A percentile compares a stretch with the other conserved stretches of the same genome.
Evolutionary conservation across 2,113 vertebrate genomes (phyloP).

Genomic region (Ochotona curzoniae): DNA sequence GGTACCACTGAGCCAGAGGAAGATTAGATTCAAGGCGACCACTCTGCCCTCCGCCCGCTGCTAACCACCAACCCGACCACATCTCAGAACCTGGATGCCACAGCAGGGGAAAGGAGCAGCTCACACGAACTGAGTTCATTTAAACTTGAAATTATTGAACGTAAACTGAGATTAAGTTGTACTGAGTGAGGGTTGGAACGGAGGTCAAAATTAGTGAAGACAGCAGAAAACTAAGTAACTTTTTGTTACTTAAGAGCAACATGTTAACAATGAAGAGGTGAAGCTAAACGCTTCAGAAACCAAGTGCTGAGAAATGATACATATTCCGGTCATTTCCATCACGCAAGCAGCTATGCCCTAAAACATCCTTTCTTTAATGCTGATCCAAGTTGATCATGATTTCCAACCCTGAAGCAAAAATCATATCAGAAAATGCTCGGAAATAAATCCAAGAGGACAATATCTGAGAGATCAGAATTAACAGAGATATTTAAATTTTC

Average conservation of each 20-base stretch:
- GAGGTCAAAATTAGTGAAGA: slow-evolving; percentile 9
- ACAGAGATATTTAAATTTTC: neutral
- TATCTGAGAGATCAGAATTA: slow-evolving; percentile 6
- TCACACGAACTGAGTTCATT: neutral
- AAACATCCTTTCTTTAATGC: neutral
- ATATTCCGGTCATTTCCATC: slow-evolving; percentile 32
- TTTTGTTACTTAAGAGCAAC: slow-evolving; percentile 18
- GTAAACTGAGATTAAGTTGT: slow-evolving; percentile 23
- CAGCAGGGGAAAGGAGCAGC: neutral
- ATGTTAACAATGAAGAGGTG: slow-evolving; percentile 51
- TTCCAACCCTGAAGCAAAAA: neutral
- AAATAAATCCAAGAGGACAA: slow-evolving; percentile 20
- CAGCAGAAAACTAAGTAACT: neutral
- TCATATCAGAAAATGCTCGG: slow-evolving; percentile 33
- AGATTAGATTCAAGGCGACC: neutral
- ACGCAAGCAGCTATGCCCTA: neutral
- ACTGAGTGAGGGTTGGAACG: neutral
- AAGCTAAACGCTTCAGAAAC: slow-evolving; percentile 7
- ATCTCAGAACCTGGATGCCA: neutral
- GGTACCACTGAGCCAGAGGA: neutral
- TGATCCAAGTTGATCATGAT: neutral
- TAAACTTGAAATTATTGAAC: slow-evolving; percentile 39
- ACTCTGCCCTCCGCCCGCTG: neutral
- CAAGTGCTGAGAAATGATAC: slow-evolving; percentile 13
- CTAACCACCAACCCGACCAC: neutral